Percentiles rank a stretch among this genome's conserved stretches.
phyloP scores from a whole-genome alignment of 2,888 invertebrate genomes.

The Glaucopsyche alexis region DNA sequence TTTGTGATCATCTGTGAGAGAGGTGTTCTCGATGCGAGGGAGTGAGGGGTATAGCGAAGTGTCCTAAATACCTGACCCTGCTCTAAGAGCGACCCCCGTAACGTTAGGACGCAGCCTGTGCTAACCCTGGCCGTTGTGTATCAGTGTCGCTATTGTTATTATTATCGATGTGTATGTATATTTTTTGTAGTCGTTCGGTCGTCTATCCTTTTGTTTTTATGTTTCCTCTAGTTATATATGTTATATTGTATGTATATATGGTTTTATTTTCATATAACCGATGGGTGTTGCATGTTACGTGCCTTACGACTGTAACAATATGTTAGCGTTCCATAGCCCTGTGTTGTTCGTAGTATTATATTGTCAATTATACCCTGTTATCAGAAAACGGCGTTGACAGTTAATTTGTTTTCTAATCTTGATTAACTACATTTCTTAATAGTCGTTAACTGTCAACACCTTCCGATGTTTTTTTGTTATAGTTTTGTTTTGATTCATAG shows the following conservation, averaged over 20 bases:
- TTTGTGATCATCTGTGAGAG: conserved; percentile 79
- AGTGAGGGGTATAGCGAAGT: conserved; percentile 79
- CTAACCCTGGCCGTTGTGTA: conserved; percentile 79
- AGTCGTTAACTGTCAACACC: conserved; percentile 71
- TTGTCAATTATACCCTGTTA: conserved; percentile 58
- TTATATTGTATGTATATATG: conserved; percentile 43
- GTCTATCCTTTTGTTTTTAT: conserved; percentile 51
- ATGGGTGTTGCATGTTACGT: conserved; percentile 79
- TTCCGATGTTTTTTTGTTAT: conserved; percentile 57
- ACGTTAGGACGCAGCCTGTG: conserved; percentile 77
- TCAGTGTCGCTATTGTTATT: conserved; percentile 75
- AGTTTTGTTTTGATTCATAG: conserved; percentile 51
- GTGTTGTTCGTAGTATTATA: conserved; percentile 73
- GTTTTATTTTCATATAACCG: conserved; percentile 55
- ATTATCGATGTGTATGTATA: conserved; percentile 69
- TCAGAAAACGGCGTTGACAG: conserved; percentile 68
- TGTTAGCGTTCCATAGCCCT: conserved; percentile 74
- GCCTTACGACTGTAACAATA: conserved; percentile 70
- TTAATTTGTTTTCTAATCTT: conserved; percentile 50
- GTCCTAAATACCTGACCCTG: conserved; percentile 65
- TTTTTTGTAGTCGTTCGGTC: conserved; percentile 68
- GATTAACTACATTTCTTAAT: conserved; percentile 38
- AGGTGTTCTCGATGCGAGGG: conserved; percentile 80
- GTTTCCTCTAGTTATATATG: conserved; percentile 49
- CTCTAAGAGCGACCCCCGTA: conserved; percentile 70